Evolutionary conservation across 2,113 vertebrate species (phyloP).

Genomic region (Rhynchomys soricoides): DNA sequence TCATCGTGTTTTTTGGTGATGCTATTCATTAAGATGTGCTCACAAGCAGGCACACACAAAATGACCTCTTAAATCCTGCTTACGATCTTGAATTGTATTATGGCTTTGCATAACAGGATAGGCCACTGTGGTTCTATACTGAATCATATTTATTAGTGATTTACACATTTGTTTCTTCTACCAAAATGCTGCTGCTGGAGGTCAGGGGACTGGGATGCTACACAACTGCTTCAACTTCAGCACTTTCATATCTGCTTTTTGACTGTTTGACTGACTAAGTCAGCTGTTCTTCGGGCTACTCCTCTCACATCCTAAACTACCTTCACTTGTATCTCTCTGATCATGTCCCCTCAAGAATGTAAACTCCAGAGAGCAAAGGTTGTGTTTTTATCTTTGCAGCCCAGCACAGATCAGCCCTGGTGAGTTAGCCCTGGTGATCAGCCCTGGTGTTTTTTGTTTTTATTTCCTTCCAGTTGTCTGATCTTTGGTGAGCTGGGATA

Average conservation of each 20-base stretch:
- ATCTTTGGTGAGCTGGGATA: neutral
- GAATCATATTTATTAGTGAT: neutral
- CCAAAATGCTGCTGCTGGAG: neutral
- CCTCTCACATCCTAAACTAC: neutral
- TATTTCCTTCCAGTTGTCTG: too few species aligned
- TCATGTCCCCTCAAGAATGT: accelerated
- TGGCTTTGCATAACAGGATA: neutral
- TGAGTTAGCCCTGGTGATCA: too few species aligned
- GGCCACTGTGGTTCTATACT: neutral
- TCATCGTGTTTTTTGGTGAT: neutral
- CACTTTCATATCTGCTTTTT: neutral
- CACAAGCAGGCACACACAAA: neutral
- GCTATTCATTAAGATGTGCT: neutral
- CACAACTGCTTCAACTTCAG: neutral
- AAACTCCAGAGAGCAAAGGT: neutral
- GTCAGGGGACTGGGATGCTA: too few species aligned
- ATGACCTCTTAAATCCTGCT: neutral
- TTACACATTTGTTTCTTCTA: neutral
- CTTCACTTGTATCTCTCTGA: accelerated
- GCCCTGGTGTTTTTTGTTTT: too few species aligned
- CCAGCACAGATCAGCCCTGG: too few species aligned
- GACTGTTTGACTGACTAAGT: accelerated
- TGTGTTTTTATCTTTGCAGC: neutral
- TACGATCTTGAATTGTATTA: neutral
- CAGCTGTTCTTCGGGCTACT: neutral